Conservation (phyloP, 2,888 invertebrate genomes). For the Trachelus tabidus region DNA sequence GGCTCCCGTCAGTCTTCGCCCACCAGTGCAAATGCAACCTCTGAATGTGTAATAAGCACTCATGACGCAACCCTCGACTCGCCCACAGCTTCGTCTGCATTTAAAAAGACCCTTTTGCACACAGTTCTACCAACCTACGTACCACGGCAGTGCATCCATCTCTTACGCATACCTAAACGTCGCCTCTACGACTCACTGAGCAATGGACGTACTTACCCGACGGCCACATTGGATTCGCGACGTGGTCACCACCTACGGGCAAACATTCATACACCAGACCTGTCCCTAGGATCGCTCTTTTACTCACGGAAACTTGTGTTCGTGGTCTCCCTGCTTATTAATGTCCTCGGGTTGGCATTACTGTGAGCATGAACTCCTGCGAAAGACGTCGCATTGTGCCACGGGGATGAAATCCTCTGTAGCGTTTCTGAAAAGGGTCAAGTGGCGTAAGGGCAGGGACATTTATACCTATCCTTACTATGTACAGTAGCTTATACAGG, state of each 20-base stretch:
- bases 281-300: neutral
- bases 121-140: neutral
- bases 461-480: neutral
- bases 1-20: neutral
- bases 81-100: conserved; percentile 38
- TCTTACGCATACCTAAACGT: neutral
- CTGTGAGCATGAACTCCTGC: neutral
- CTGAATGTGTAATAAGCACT: conserved; percentile 62
- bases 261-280: conserved; percentile 29
- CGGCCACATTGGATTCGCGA: neutral
- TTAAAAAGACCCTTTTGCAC: conserved; percentile 48
- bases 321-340: neutral
- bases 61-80: conserved; percentile 44
- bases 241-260: conserved; percentile 28
- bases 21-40: conserved; percentile 21
- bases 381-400: neutral
- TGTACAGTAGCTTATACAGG: neutral
- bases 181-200: neutral
- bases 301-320: neutral
- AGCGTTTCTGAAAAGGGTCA: neutral
- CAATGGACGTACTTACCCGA: neutral
- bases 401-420: neutral
- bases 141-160: neutral
- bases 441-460: neutral
- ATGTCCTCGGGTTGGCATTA: neutral